Evolutionary conservation across 2,797 vertebrate species (phyloP).

Genomic region (Vireo griseus): DNA sequence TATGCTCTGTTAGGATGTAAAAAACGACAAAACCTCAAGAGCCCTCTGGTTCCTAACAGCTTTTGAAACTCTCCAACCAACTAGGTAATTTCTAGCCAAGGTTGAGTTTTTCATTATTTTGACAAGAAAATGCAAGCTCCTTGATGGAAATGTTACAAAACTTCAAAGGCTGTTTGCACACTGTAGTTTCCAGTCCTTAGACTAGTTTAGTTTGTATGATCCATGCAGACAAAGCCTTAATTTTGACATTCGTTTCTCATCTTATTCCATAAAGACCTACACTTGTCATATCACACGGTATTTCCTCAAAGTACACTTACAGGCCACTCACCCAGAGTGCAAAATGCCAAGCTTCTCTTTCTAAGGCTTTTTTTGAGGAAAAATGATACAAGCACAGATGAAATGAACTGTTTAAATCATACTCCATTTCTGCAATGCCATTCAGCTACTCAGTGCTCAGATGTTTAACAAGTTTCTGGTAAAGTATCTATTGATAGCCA

Average conservation of each 20-base stretch:
- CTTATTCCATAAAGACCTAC: not conserved
- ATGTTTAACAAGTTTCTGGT: not conserved
- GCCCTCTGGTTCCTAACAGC: not conserved
- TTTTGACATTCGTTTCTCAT: conserved; percentile 22
- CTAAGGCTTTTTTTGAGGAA: conserved; percentile 20
- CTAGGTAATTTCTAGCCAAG: not conserved
- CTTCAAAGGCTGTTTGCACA: conserved; percentile 35
- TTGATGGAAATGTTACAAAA: conserved; percentile 22
- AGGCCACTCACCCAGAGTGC: conserved; percentile 14
- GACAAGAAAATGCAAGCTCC: conserved; percentile 22
- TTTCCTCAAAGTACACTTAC: conserved; percentile 48
- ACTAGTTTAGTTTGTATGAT: not conserved
- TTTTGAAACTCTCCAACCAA: not conserved
- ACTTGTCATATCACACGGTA: conserved; percentile 45
- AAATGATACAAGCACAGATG: conserved; percentile 19
- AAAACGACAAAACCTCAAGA: not conserved
- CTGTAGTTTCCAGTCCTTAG: conserved; percentile 37
- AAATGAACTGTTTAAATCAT: conserved; percentile 27
- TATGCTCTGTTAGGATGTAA: not conserved
- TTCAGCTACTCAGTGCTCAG: conserved; percentile 63
- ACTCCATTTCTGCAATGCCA: conserved; percentile 72
- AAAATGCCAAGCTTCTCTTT: conserved; percentile 19
- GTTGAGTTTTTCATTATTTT: not conserved
- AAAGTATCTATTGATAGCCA: conserved; percentile 9
- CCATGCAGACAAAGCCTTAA: conserved; percentile 53